Conservation (phyloP, 2,113 vertebrate species). For the Nothobranchius kuhntae region DNA sequence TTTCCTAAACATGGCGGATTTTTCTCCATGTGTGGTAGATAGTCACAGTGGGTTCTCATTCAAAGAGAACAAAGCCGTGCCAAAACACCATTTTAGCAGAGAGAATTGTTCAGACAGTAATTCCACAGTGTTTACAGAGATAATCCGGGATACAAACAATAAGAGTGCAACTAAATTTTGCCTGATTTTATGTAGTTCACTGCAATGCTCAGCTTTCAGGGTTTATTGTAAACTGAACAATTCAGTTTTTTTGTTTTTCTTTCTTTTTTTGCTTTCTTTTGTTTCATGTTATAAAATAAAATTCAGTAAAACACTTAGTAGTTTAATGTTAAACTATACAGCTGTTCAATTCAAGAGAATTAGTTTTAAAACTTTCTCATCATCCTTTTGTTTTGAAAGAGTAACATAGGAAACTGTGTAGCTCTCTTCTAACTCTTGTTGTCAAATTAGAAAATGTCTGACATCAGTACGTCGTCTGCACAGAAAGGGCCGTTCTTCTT, state of each 20-base stretch:
- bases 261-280: slow-evolving; percentile 8
- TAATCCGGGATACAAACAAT: slow-evolving; percentile 49
- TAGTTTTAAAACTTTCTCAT: background rate
- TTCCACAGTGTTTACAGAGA: slow-evolving; percentile 39
- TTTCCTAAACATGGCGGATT: slow-evolving; percentile 66
- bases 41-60: slow-evolving; percentile 43
- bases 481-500: slow-evolving; percentile 45
- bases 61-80: slow-evolving; percentile 46
- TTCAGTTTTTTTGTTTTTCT: slow-evolving; percentile 11
- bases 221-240: slow-evolving; percentile 33
- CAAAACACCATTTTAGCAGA: slow-evolving; percentile 30
- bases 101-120: slow-evolving; percentile 43
- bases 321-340: background rate
- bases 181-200: slow-evolving; percentile 23
- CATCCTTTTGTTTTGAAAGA: slow-evolving; percentile 6
- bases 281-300: slow-evolving; percentile 14
- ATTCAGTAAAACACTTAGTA: background rate
- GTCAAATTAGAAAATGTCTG: slow-evolving; percentile 56
- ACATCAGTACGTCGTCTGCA: slow-evolving; percentile 51
- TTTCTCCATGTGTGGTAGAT: slow-evolving; percentile 62
- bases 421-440: slow-evolving; percentile 44
- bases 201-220: slow-evolving; percentile 15
- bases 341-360: background rate
- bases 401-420: slow-evolving; percentile 17
- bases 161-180: slow-evolving; percentile 22